Percentiles rank a stretch among this genome's conserved stretches.
phyloP scores from a whole-genome alignment of 53 echinoderm and acorn worm genomes.

The Actinopyga echinites region DNA sequence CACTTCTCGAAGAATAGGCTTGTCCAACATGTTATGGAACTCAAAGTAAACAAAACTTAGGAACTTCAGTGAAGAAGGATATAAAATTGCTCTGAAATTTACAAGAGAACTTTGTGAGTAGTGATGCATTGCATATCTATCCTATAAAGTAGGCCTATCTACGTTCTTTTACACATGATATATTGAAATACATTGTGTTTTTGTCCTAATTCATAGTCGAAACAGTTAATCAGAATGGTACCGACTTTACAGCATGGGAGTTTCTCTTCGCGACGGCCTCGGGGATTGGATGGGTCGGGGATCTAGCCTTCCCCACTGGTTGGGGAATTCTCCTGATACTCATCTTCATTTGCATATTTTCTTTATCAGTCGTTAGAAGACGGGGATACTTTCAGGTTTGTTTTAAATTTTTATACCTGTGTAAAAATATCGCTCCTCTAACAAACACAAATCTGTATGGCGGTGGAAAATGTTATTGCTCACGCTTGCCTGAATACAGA shows the following conservation, averaged over 20 bases:
- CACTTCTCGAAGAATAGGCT: too few relatives aligned
- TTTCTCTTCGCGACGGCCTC: slow-evolving; percentile 56
- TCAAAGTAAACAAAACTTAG: too few relatives aligned
- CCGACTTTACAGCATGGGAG: slow-evolving; percentile 42
- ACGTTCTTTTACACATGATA: neutral
- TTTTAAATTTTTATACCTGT: neutral
- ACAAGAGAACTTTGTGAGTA: too few relatives aligned
- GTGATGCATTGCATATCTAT: too few relatives aligned
- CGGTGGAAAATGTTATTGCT: too few relatives aligned
- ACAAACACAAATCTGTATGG: too few relatives aligned
- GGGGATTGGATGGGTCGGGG: slow-evolving; percentile 72
- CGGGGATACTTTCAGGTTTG: slow-evolving; percentile 90
- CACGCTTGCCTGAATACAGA: too few relatives aligned
- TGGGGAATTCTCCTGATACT: slow-evolving; percentile 54
- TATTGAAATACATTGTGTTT: neutral
- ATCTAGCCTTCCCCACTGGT: slow-evolving; percentile 71
- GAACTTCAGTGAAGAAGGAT: too few relatives aligned
- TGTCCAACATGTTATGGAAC: too few relatives aligned
- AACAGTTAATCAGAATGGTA: neutral
- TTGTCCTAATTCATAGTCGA: neutral
- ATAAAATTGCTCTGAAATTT: too few relatives aligned
- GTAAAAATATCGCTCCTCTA: too few relatives aligned
- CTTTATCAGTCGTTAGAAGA: slow-evolving; percentile 75
- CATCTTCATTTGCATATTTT: slow-evolving; percentile 67
- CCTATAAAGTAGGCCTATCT: neutral